Evolutionary conservation across 2,797 vertebrate species (phyloP).

Genomic region (Chiloscyllium punctatum): DNA sequence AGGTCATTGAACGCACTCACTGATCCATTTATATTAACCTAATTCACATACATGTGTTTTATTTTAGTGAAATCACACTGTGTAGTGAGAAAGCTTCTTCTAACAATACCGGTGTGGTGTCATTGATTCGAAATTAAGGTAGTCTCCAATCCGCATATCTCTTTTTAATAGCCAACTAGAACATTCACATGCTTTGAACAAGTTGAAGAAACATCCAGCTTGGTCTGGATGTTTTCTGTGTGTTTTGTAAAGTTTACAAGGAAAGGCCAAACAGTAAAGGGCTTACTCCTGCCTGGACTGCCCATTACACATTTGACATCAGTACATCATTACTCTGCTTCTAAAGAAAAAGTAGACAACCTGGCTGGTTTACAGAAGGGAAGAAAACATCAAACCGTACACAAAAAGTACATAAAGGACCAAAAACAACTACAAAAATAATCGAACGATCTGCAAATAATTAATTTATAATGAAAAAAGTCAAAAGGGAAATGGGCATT

Average conservation of each 20-base stretch:
- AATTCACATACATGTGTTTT: background rate
- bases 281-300: background rate
- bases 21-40: background rate
- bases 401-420: background rate
- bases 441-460: background rate
- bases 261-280: background rate
- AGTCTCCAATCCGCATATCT: background rate
- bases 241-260: background rate
- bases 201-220: background rate
- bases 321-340: background rate
- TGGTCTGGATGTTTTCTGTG: background rate
- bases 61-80: background rate
- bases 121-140: background rate
- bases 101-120: background rate
- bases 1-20: background rate
- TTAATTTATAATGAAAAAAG: background rate
- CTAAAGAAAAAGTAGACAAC: background rate
- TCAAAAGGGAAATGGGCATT: background rate
- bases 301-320: background rate
- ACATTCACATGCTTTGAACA: background rate
- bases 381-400: background rate
- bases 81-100: background rate
- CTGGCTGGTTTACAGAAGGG: background rate
- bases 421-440: background rate
- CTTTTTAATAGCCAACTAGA: background rate